phyloP scores from a whole-genome alignment of 2,888 invertebrate species.

The Tetropium fuscum region DNA sequence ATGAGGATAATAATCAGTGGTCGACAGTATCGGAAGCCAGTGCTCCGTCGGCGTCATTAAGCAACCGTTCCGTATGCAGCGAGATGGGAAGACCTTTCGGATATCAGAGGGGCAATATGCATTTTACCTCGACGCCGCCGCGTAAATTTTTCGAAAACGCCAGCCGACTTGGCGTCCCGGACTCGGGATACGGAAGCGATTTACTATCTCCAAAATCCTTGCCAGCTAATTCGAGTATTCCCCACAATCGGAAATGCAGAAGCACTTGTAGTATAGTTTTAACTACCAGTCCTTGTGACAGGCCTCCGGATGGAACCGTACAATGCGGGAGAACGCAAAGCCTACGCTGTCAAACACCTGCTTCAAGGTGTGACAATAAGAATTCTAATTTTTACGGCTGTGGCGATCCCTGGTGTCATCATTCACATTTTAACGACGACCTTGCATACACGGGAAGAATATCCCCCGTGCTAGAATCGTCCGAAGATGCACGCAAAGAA shows the following conservation, averaged over 20 bases:
- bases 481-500: conserved; percentile 58
- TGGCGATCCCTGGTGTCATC: conserved; percentile 67
- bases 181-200: conserved; percentile 71
- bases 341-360: conserved; percentile 64
- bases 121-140: conserved; percentile 69
- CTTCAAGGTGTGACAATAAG: conserved; percentile 48
- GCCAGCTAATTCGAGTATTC: conserved; percentile 45
- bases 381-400: conserved; percentile 59
- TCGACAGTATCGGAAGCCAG: conserved; percentile 22
- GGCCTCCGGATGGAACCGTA: conserved; percentile 18
- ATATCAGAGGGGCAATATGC: conserved; percentile 69
- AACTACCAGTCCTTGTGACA: conserved; percentile 67
- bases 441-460: conserved; percentile 50
- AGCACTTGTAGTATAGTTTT: conserved; percentile 79
- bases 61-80: conserved; percentile 11
- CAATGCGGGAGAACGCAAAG: conserved; percentile 61
- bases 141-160: conserved; percentile 10
- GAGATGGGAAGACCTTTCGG: conserved; percentile 44
- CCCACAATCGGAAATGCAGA: conserved; percentile 69
- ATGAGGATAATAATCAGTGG: conserved; percentile 28
- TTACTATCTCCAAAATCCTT: conserved; percentile 64
- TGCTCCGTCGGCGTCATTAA: conserved; percentile 26
- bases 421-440: conserved; percentile 57
- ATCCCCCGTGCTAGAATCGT: conserved; percentile 64
- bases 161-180: conserved; percentile 38